Evolutionary conservation across 2,888 invertebrate species (phyloP).

Genomic region (Rambutsinella grinnellia): DNA sequence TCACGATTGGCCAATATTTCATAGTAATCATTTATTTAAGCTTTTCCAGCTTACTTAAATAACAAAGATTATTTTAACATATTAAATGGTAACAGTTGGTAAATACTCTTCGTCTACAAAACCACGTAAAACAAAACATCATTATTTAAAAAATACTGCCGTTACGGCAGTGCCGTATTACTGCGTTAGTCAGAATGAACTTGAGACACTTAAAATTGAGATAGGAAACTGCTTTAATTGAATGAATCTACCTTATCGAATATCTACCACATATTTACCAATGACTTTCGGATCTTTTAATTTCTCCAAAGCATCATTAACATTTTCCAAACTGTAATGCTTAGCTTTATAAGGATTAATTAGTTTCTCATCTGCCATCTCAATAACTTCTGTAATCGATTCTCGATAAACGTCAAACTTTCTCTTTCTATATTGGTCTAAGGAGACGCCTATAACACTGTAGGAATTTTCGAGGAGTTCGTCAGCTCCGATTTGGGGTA

Average conservation of each 20-base stretch:
- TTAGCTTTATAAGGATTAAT: conserved; percentile 75
- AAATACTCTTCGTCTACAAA: too few species aligned
- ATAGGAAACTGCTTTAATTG: background rate
- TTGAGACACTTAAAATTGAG: too few species aligned
- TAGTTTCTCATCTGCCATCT: conserved; percentile 75
- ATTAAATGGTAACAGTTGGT: too few species aligned
- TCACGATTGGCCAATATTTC: too few species aligned
- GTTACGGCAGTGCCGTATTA: too few species aligned
- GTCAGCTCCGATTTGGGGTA: conserved; percentile 68
- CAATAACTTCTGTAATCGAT: conserved; percentile 74
- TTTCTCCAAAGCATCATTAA: conserved; percentile 75
- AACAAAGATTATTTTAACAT: too few species aligned
- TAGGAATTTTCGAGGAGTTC: conserved; percentile 68
- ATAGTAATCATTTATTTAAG: too few species aligned
- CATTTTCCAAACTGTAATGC: conserved; percentile 73
- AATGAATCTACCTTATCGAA: conserved; percentile 37
- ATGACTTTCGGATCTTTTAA: conserved; percentile 74
- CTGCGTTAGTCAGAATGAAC: too few species aligned
- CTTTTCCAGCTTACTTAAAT: too few species aligned
- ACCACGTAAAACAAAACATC: too few species aligned
- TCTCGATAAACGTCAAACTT: conserved; percentile 73
- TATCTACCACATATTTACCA: conserved; percentile 74
- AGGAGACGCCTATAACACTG: conserved; percentile 72
- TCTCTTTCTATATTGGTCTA: conserved; percentile 71
- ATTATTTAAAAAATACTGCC: too few species aligned